Evolutionary conservation across 2,888 invertebrate genomes (phyloP), one percentile per base, ranked within the genome.

Genomic region (Troides oblongomaculatus): DNA sequence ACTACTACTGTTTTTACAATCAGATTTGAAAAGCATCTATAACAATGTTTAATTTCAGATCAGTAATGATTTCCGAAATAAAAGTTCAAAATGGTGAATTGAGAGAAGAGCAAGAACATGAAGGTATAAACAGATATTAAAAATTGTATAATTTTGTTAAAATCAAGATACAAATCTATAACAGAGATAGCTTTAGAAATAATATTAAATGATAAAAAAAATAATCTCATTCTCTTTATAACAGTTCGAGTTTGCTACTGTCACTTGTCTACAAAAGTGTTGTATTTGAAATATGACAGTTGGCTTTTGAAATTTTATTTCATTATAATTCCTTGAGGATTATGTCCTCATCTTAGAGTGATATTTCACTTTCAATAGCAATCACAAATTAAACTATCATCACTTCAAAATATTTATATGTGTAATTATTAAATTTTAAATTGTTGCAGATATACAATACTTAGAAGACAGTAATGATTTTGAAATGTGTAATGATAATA

Each of bases 371-470:
- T 30, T 30, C 30, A 3, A 30, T 30, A 30, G 30, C 2, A 30
- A 30, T 30, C 5, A 30, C 30, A 30, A 30, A 30, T 5, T 30
- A 30, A 30, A 5, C 30, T 30, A 30, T 30, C 30, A 30, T 30
- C 5, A 30, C 30, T 30, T 30, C 30, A 30, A 30, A 4, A 30
- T 30, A 30, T 30, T 4, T 30, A 30, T 30, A 39, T 39, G 10
- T 8, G 10, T 39, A 39, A 39, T 39, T 10, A 39, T 6, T 1
- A 39, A 39, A 39, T 39, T n/a, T 59, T 18, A 64, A 50, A 66
- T 61, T 72, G 64, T 73, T 70, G 69, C 70, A 71, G 74, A 74
- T 56, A 23, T 72, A 21, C 70, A 74, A 57, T 74, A 74, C 69
- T 69, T 74, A 61, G 74, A 74, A n/a, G 73, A 74, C 18, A 68